Evolutionary conservation across 1,140 invertebrate species (phyloP).

Genomic region (Eriocheir sinensis): DNA sequence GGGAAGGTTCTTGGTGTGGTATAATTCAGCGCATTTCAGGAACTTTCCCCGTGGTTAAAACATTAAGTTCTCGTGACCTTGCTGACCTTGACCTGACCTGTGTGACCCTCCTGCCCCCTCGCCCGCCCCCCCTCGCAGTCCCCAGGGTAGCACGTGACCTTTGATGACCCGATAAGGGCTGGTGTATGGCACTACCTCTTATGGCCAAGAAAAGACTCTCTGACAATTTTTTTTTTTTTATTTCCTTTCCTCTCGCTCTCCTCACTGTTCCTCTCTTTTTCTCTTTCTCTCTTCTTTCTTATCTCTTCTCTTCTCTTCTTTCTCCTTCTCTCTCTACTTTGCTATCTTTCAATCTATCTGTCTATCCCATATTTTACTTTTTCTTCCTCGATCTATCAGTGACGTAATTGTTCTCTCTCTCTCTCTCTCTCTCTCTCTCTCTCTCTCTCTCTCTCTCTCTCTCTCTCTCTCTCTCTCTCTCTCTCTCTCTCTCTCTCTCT

Average conservation of each 20-base stretch:
- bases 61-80: not conserved
- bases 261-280: not conserved
- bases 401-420: no score
- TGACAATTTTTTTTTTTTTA: not conserved
- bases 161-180: constrained; percentile 60
- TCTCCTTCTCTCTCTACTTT: no score
- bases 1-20: no score
- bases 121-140: constrained; percentile 53
- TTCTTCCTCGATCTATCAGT: no score
- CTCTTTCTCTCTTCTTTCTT: not conserved
- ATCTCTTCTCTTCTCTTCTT: not conserved
- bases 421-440: no score
- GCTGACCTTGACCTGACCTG: constrained; percentile 40
- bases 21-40: not conserved
- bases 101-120: constrained; percentile 42
- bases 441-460: no score
- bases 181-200: constrained; percentile 76
- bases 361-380: no score
- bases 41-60: constrained; percentile 38
- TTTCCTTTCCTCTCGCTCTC: constrained; percentile 9
- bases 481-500: not conserved
- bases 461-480: not conserved
- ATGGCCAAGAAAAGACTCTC: not conserved
- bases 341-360: no score
- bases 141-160: constrained; percentile 70